Conservation (phyloP, 2,113 vertebrate species). For the Zosterops hypoxanthus region DNA sequence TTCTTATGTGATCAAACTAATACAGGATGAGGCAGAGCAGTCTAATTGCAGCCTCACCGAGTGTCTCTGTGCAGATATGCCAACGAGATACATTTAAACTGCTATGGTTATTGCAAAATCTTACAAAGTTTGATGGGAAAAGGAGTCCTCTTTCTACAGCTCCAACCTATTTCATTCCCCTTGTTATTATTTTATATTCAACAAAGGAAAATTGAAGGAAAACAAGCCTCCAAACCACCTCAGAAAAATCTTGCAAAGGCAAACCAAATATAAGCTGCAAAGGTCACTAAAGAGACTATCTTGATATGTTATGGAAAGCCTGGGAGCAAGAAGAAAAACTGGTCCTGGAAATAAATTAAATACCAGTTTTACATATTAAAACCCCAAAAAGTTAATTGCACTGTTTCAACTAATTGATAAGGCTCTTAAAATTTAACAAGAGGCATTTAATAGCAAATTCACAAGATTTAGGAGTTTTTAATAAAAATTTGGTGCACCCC, state of each 20-base stretch:
- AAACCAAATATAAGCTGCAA: not conserved
- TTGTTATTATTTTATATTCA: not conserved
- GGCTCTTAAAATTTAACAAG: conserved; percentile 31
- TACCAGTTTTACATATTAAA: not conserved
- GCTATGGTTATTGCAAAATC: not conserved
- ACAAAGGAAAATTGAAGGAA: not conserved
- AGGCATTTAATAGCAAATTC: conserved; percentile 11
- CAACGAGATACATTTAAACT: not conserved
- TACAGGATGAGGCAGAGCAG: not conserved
- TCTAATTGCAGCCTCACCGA: not conserved
- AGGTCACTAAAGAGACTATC: not conserved
- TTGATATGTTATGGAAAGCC: not conserved
- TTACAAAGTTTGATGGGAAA: not conserved
- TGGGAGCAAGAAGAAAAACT: not conserved
- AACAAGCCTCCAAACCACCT: not conserved
- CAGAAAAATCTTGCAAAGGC: not conserved
- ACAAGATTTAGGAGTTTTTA: not conserved
- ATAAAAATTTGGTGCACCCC: not conserved
- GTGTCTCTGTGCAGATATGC: not conserved
- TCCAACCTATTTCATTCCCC: not conserved
- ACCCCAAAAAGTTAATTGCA: not conserved
- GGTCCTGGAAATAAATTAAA: conserved; percentile 34
- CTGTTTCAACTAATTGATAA: conserved; percentile 27
- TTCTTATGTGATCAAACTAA: conserved; percentile 25
- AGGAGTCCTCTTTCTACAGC: not conserved